Base-by-base conservation (phyloP, 2,113 vertebrate species). In the Megaceryle torquata region DNA sequence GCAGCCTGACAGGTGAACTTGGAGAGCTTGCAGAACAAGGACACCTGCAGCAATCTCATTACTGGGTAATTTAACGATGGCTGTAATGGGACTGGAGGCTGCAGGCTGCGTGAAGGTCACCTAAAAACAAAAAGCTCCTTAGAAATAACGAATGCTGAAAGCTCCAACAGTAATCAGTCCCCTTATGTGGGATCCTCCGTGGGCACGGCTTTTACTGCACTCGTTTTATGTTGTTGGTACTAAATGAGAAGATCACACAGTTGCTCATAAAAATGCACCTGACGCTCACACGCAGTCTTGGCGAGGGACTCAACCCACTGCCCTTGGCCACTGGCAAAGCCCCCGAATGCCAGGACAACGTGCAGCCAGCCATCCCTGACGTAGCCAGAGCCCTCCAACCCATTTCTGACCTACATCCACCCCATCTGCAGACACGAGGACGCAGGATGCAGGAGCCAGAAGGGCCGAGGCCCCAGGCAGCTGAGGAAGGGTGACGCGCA, bases 181-280 rank as follows among this genome's bases (percentile, higher is more conserved):
- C 57, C 28, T 33, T 10, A 16, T 0, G 26, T 4, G 31, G 44
- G 43, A 41, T 44, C 41, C 25, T 85, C 61, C 5, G 0, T 1
- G 12, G 16, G 56, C 26, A n/a, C 15, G 29, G 68, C 46, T 68
- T 35, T 28, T 48, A 33, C 21, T 25, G 19, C 28, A 20, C 48
- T 60, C 37, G 26, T 56, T 65, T 48, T 14, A 22, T 15, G 29
- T 11, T 13, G 48, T 21, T 11, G 56, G 19, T 44, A 17, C 9
- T 41, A 20, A 8, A 35, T 10, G 12, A 82, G 53, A 54, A 7
- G 28, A 50, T 3, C 53, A 48, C 48, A 33, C 22, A 35, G 7
- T 1, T 29, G 17, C 19, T 67, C 60, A 31, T 43, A 37, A 44
- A 78, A 71, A 56, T 1, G 28, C 53, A 46, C 9, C n/a, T 6